A percentile compares a stretch with the other conserved stretches of the same genome.
These are phyloP conservation scores for Axinella damicornis DNA, from an alignment of 37 sponge, comb jelly and placozoan species.

Conservation along the genomic window DNA sequence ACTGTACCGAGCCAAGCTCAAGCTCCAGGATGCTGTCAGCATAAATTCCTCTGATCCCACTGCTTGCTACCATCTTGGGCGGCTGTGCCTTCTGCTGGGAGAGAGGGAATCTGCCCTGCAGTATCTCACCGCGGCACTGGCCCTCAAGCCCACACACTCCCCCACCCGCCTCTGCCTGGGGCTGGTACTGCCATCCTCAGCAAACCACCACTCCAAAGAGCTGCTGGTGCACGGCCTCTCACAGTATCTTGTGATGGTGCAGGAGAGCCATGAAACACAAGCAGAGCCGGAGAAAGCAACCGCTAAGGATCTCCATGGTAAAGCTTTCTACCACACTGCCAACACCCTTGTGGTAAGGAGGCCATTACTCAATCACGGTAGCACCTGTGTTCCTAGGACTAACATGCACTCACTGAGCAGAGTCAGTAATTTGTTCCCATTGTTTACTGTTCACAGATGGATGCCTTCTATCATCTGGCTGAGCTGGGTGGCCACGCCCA, in stretches of 20 bases:
- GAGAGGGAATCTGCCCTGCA: slow-evolving; percentile 68
- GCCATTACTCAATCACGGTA: too few species aligned
- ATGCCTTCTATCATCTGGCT: slow-evolving; percentile 60
- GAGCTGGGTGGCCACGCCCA: slow-evolving; percentile 53
- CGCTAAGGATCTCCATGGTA: slow-evolving; percentile 25
- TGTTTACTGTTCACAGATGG: slow-evolving; percentile 45
- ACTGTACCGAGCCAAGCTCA: slow-evolving; percentile 78
- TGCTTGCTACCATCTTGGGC: slow-evolving; percentile 80
- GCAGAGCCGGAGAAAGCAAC: neutral
- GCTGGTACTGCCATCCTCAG: slow-evolving; percentile 33
- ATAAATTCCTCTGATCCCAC: slow-evolving; percentile 61
- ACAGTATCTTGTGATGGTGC: slow-evolving; percentile 41
- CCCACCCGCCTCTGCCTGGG: slow-evolving; percentile 80
- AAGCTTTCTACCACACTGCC: slow-evolving; percentile 57
- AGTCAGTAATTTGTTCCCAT: neutral
- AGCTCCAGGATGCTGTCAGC: slow-evolving; percentile 83
- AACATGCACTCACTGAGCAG: neutral
- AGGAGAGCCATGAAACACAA: slow-evolving; percentile 24
- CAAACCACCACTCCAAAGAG: slow-evolving; percentile 11
- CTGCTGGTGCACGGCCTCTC: slow-evolving; percentile 68
- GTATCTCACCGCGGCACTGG: slow-evolving; percentile 80
- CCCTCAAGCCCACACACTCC: slow-evolving; percentile 64
- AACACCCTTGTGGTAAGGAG: slow-evolving; percentile 69
- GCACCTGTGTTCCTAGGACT: too few species aligned
- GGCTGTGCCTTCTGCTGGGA: slow-evolving; percentile 76